phyloP scores from a whole-genome alignment of 2,113 vertebrate genomes.

The Cathartes aura region DNA sequence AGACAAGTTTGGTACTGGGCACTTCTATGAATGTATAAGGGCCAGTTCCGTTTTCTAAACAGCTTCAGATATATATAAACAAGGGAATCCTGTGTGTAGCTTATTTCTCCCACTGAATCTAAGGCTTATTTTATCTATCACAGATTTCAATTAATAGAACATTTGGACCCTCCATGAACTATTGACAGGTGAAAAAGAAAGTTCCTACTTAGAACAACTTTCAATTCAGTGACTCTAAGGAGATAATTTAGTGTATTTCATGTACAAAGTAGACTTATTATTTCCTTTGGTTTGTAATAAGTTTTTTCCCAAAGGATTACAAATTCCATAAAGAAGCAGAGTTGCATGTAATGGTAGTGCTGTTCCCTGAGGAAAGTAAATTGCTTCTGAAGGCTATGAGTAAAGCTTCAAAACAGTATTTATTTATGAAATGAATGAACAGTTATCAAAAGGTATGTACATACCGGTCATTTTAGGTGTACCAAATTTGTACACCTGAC shows the following conservation, averaged over 20 bases:
- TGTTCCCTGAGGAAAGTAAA: background rate
- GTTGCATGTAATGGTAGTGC: background rate
- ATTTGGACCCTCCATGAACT: background rate
- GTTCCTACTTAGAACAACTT: background rate
- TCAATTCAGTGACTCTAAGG: background rate
- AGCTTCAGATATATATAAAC: background rate
- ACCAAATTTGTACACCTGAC: background rate
- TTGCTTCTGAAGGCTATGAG: background rate
- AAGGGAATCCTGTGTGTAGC: background rate
- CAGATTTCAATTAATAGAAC: background rate
- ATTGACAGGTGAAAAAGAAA: background rate
- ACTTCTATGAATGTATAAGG: background rate
- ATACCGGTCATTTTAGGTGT: background rate
- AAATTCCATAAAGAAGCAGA: background rate
- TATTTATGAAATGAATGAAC: background rate
- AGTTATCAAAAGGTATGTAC: background rate
- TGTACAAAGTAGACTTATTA: background rate
- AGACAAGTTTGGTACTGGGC: background rate
- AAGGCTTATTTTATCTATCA: background rate
- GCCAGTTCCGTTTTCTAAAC: background rate
- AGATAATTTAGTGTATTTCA: background rate
- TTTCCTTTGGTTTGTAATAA: background rate
- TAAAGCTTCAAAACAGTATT: background rate
- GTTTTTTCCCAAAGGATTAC: background rate
- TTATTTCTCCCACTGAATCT: background rate